phyloP scores from a whole-genome alignment of 2,888 invertebrate genomes.

The Endotricha flammealis region DNA sequence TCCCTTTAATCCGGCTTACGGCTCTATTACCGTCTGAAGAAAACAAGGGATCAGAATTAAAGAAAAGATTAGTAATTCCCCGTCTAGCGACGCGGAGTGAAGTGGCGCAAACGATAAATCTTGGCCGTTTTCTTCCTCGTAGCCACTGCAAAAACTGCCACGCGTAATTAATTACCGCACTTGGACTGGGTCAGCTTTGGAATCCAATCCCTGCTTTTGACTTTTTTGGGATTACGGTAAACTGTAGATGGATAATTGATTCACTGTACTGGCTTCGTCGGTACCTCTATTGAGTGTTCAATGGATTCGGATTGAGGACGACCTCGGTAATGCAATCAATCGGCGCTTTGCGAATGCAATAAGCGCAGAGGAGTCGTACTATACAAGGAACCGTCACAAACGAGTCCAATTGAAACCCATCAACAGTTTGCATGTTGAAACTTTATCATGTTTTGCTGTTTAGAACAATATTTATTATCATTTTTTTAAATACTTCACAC shows the following conservation, averaged over 20 bases:
- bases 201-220: conserved; percentile 66
- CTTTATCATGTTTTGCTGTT: too few relatives aligned
- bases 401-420: too few relatives aligned
- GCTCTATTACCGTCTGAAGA: conserved; percentile 54
- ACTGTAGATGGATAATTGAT: conserved; percentile 49
- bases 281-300: not conserved
- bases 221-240: conserved; percentile 58
- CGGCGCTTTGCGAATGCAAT: too few relatives aligned
- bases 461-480: too few relatives aligned
- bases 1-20: conserved; percentile 55
- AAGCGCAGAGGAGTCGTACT: too few relatives aligned
- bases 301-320: too few relatives aligned
- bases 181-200: conserved; percentile 53
- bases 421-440: too few relatives aligned
- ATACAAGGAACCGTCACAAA: too few relatives aligned
- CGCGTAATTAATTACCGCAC: conserved; percentile 67
- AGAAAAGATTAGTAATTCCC: conserved; percentile 66
- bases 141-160: conserved; percentile 63
- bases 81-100: conserved; percentile 49
- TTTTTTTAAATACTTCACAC: too few relatives aligned
- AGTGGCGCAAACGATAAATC: conserved; percentile 64
- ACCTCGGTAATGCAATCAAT: not conserved
- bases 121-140: conserved; percentile 53
- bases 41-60: conserved; percentile 68
- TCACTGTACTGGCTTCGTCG: conserved; percentile 20